Evolutionary conservation across 2,888 invertebrate genomes (phyloP).

Genomic region (Drosophila kuntzei): DNA sequence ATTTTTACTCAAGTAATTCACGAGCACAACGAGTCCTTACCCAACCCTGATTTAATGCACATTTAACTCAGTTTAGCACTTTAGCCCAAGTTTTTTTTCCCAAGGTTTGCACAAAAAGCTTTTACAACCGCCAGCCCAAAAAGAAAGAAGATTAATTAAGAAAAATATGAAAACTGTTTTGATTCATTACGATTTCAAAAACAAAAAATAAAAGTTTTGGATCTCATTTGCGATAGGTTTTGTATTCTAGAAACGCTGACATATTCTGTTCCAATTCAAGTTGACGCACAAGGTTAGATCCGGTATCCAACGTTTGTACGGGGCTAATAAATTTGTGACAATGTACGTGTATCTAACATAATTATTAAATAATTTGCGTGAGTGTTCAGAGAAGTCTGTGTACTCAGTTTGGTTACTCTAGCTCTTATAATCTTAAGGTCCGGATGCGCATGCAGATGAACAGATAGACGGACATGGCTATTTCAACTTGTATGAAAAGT

Average conservation of each 20-base stretch:
- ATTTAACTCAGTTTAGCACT: slow-evolving; percentile 48
- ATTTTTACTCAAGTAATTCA: slow-evolving; percentile 5
- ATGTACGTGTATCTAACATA: no score
- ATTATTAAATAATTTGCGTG: no score
- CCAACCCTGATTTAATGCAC: slow-evolving; percentile 13
- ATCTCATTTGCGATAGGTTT: background rate
- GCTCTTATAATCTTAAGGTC: no score
- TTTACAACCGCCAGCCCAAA: slow-evolving; percentile 30
- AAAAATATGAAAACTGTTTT: slow-evolving; percentile 75
- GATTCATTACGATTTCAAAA: slow-evolving; percentile 4
- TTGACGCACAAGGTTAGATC: no score
- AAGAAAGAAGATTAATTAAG: slow-evolving; percentile 83
- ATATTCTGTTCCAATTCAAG: background rate
- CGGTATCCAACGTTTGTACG: no score
- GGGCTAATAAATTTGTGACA: no score
- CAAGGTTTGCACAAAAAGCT: slow-evolving; percentile 43
- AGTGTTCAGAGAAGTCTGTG: no score
- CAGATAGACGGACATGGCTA: no score
- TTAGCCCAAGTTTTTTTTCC: slow-evolving; percentile 37
- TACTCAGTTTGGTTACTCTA: no score
- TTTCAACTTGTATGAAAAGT: no score
- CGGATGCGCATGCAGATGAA: no score
- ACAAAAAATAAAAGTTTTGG: slow-evolving; percentile 1
- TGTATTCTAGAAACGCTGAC: background rate
- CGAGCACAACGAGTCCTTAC: background rate